phyloP scores from a whole-genome alignment of 1,140 invertebrate genomes.

The Heliconius himera region DNA sequence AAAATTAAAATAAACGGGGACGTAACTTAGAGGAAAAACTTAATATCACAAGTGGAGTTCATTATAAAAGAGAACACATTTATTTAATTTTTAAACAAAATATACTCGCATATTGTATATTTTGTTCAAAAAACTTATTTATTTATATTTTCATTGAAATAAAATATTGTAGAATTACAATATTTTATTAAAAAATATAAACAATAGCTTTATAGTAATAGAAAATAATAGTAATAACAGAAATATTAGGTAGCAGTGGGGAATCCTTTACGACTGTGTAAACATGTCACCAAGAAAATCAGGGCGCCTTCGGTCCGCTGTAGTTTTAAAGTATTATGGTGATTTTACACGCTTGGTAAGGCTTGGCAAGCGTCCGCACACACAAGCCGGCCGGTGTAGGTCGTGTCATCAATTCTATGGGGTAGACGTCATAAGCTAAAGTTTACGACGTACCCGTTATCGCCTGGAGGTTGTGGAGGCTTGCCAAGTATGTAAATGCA shows the following conservation, averaged over 20 bases:
- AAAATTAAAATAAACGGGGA: neutral
- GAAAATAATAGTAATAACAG: neutral
- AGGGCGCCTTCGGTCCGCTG: neutral
- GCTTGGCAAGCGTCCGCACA: too few species aligned
- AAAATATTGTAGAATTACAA: neutral
- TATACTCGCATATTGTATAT: neutral
- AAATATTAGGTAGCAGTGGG: neutral
- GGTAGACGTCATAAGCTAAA: too few species aligned
- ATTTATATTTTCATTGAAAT: neutral
- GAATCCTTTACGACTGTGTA: neutral
- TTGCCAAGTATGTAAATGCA: too few species aligned
- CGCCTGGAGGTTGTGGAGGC: too few species aligned
- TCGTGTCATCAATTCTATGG: too few species aligned
- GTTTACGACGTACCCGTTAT: too few species aligned
- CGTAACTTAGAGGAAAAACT: neutral
- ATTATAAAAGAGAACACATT: neutral
- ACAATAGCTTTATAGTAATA: neutral
- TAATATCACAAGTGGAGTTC: neutral
- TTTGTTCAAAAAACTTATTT: neutral
- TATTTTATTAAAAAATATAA: conserved; percentile 3
- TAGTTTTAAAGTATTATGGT: neutral
- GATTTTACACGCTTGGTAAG: too few species aligned
- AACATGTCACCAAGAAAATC: conserved; percentile 7
- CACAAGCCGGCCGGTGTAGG: too few species aligned
- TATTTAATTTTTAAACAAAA: neutral